A percentile compares a stretch with the other conserved stretches of the same genome.
These are phyloP conservation scores for Malurus melanocephalus DNA, from an alignment of 2,113 vertebrate genomes.

Conservation along the genomic window DNA sequence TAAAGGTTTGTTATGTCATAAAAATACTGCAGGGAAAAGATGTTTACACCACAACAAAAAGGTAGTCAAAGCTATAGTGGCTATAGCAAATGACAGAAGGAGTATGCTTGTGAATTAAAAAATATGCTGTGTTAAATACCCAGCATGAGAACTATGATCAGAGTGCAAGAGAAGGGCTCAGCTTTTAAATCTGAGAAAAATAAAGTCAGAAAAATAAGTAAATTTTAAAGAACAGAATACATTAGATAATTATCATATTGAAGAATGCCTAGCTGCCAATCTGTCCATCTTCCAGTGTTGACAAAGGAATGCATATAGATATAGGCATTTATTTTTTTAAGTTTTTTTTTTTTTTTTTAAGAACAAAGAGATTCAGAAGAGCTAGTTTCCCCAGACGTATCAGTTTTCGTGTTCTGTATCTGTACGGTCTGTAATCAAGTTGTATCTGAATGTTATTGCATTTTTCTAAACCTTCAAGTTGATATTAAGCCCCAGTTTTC, in stretches of 20 bases:
- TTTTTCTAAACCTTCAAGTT: conserved; percentile 63
- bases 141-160: neutral
- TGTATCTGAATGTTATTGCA: conserved; percentile 61
- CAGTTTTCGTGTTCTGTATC: conserved; percentile 28
- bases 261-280: conserved; percentile 19
- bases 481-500: conserved; percentile 45
- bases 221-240: conserved; percentile 31
- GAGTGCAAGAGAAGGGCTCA: neutral
- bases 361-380: conserved; percentile 29
- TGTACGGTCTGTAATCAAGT: conserved; percentile 58
- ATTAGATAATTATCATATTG: conserved; percentile 24
- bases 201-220: neutral
- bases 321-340: neutral
- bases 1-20: conserved; percentile 2
- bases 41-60: neutral
- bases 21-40: neutral
- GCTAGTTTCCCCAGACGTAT: conserved; percentile 33
- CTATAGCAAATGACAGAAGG: neutral
- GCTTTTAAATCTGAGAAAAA: neutral
- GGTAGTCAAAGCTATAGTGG: neutral
- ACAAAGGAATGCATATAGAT: conserved; percentile 39
- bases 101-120: conserved; percentile 4
- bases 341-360: conserved; percentile 17
- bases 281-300: conserved; percentile 1
- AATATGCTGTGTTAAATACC: neutral